phyloP scores from a whole-genome alignment of 2,113 vertebrate species.

The Hemicordylus capensis region DNA sequence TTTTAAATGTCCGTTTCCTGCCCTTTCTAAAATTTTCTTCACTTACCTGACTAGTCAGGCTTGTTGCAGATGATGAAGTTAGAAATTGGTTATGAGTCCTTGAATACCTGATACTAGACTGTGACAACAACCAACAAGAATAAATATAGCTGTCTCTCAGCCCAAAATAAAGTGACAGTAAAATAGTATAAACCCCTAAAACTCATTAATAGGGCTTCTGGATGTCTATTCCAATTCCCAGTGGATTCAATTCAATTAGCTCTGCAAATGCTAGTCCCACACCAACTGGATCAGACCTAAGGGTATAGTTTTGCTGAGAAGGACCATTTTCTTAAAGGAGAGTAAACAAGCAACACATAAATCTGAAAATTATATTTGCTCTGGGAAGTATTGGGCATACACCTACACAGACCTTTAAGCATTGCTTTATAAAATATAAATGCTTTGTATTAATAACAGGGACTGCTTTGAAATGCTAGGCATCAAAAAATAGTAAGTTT shows the following conservation, averaged over 20 bases:
- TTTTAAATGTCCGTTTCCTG: too few relatives aligned
- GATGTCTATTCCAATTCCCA: not conserved
- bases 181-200: not conserved
- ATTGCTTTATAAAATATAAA: slow-evolving; percentile 25
- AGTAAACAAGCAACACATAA: slow-evolving; percentile 10
- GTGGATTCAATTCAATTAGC: not conserved
- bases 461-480: not conserved
- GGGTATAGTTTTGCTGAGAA: not conserved
- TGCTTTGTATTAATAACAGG: not conserved
- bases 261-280: not conserved
- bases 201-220: not conserved
- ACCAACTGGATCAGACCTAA: not conserved
- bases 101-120: not conserved
- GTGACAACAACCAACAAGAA: not conserved
- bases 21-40: too few relatives aligned
- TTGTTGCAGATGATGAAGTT: not conserved
- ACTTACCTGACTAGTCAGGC: not conserved
- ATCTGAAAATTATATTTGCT: slow-evolving; percentile 1
- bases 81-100: not conserved
- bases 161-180: not conserved
- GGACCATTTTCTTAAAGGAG: not conserved
- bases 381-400: not conserved
- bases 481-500: slow-evolving; percentile 14
- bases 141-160: not conserved
- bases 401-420: not conserved